A percentile compares a stretch with the other conserved stretches of the same genome.
phyloP scores from a whole-genome alignment of 2,888 invertebrate species.

The Dynastes hyllus region DNA sequence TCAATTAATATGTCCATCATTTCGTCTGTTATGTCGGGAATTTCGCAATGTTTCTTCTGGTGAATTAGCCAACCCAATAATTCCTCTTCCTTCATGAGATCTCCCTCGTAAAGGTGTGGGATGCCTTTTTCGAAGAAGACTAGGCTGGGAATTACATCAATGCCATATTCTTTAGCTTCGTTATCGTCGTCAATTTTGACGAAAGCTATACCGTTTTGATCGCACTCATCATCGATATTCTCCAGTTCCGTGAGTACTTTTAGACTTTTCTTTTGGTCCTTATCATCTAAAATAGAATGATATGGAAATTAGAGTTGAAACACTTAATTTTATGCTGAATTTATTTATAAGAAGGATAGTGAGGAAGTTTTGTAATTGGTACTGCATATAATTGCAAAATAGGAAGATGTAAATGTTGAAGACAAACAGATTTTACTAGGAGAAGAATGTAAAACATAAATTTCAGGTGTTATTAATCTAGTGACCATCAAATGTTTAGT shows the following conservation, averaged over 20 bases:
- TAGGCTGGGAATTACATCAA: constrained; percentile 87
- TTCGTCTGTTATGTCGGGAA: constrained; percentile 93
- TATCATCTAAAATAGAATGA: constrained; percentile 79
- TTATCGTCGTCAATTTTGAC: constrained; percentile 92
- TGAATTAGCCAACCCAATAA: constrained; percentile 92
- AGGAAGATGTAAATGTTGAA: no score
- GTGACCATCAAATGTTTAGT: no score
- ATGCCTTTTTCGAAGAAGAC: constrained; percentile 81
- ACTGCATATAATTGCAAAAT: no score
- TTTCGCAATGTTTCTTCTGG: constrained; percentile 92
- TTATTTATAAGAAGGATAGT: neutral
- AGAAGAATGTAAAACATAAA: no score
- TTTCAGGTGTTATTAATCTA: no score
- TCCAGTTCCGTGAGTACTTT: constrained; percentile 88
- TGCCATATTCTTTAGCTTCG: constrained; percentile 92
- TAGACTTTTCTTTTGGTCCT: constrained; percentile 92
- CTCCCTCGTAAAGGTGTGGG: constrained; percentile 77
- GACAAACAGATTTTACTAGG: no score
- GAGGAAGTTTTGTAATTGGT: no score
- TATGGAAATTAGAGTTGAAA: neutral
- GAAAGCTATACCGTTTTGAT: constrained; percentile 92
- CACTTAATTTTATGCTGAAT: neutral
- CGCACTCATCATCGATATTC: constrained; percentile 95
- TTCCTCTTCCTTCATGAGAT: constrained; percentile 92
- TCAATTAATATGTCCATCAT: constrained; percentile 94